Evolutionary conservation across 2,888 invertebrate genomes (phyloP), one percentile per base, ranked within the genome.

Genomic region (Campoplex capitator): DNA sequence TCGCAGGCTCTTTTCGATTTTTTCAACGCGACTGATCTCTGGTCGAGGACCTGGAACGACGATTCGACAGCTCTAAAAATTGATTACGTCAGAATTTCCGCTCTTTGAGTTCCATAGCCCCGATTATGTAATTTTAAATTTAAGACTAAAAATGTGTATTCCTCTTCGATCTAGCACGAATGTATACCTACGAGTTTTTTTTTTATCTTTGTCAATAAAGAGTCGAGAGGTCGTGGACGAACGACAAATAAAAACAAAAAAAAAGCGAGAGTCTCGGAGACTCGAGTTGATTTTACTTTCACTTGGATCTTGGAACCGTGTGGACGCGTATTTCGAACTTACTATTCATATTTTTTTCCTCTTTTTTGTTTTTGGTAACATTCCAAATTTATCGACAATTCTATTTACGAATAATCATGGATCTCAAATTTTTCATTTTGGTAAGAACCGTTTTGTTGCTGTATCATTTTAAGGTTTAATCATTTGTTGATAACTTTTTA

Each of bases 1-100:
- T 32, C 16, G n/a, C 83, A 94, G 93, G 93, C 93, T 4, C 73
- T 91, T 4, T 89, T 90, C 16, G 80, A 92, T 1, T 96, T 96
- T 92, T 95, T 95, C 94, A 92, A 92, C 6, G 91, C 94, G 1
- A 92, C 93, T 23, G 86, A 92, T 58, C 88, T 90, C 0, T 96
- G 96, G 96, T 90, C 93, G 58, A 92, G 92, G 0, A 95, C 95
- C 0, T 96, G 96, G 96, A 90, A 92, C 62, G 93, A 93, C 3
- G 94, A 94, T 58, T 94, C 95, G 35, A 94, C 95, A 0, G 94
- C 95, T 6, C 92, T 97, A 87, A 95, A 95, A 88, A 95, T 97
- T 0, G 96, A 97, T 91, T 96, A 95, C 84, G 95, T 97, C 3
- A 95, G 95, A 90, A 95, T 97, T 0, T 96, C 95, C 92, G 96